Evolutionary conservation across 92 coral and sea anemone species (phyloP).

Genomic region (Epizoanthus stellaris): DNA sequence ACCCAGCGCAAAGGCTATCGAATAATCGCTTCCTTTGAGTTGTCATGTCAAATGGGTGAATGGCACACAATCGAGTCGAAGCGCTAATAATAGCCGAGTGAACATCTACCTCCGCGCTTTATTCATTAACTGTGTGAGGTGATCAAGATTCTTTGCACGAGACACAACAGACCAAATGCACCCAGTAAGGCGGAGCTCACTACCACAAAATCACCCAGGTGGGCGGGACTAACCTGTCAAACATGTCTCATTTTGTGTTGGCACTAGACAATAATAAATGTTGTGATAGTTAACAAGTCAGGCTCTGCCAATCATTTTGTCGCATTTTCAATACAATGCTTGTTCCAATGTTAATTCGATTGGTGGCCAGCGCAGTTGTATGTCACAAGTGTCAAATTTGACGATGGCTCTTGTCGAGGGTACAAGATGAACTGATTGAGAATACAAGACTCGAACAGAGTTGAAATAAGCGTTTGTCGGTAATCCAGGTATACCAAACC

Average conservation of each 20-base stretch:
- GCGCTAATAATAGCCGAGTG: slow-evolving; percentile 80
- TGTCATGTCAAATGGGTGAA: slow-evolving; percentile 89
- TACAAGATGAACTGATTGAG: slow-evolving; percentile 97
- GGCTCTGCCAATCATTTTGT: slow-evolving; percentile 90
- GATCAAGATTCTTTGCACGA: slow-evolving; percentile 78
- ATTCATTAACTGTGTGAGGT: slow-evolving; percentile 80
- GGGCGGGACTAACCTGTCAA: slow-evolving; percentile 99
- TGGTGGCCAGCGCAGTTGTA: slow-evolving; percentile 86
- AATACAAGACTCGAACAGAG: slow-evolving; percentile 77
- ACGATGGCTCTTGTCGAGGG: slow-evolving; percentile 93
- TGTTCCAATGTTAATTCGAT: slow-evolving; percentile 99
- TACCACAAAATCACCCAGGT: slow-evolving; percentile 94
- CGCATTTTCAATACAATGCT: slow-evolving; percentile 97
- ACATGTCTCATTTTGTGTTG: slow-evolving; percentile 96
- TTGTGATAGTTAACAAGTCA: slow-evolving; percentile 99
- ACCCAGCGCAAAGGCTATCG: slow-evolving; percentile 93
- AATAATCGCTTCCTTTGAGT: slow-evolving; percentile 85
- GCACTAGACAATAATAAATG: slow-evolving; percentile 99
- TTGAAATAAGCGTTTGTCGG: slow-evolving; percentile 75
- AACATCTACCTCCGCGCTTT: slow-evolving; percentile 84
- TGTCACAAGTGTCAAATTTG: slow-evolving; percentile 98
- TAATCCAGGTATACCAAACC: slow-evolving; percentile 66
- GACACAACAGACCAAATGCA: slow-evolving; percentile 90
- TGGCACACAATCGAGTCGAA: slow-evolving; percentile 78
- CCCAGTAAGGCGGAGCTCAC: slow-evolving; percentile 98